A percentile compares a stretch with the other conserved stretches of the same genome.
Evolutionary conservation across 2,113 vertebrate genomes (phyloP).

Genomic region (Ptilorrhoa leucosticta): DNA sequence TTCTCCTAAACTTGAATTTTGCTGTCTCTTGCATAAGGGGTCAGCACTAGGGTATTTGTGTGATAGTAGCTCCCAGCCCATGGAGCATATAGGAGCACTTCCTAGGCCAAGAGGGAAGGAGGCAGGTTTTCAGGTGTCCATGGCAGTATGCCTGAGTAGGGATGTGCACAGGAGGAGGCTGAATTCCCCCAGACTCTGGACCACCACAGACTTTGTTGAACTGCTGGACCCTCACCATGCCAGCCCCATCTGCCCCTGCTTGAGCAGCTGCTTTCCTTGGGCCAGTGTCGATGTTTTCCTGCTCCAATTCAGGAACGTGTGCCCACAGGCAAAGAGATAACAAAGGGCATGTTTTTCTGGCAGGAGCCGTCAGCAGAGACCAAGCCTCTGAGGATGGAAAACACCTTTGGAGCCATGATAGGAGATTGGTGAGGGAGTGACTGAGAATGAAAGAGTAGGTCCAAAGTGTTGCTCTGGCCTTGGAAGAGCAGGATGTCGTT

Average conservation of each 20-base stretch:
- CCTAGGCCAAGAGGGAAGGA: background rate
- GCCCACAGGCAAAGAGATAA: conserved; percentile 4
- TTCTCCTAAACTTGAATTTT: background rate
- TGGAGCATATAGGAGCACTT: background rate
- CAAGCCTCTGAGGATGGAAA: background rate
- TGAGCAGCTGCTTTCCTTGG: background rate
- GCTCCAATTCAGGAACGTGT: background rate
- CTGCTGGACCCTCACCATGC: fast-evolving
- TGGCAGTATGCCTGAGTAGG: too few species aligned
- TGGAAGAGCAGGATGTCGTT: background rate
- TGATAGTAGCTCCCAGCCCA: background rate
- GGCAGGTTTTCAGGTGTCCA: background rate
- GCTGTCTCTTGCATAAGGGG: background rate
- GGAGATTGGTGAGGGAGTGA: background rate
- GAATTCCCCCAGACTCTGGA: background rate
- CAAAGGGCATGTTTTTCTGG: background rate
- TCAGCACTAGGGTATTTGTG: background rate
- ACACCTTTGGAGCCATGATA: background rate
- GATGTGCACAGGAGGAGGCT: background rate
- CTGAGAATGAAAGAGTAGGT: background rate
- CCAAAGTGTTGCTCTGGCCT: background rate
- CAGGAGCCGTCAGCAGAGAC: background rate
- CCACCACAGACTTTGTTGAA: background rate
- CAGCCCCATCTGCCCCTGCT: background rate
- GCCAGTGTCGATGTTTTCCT: background rate